A percentile compares a stretch with the other conserved stretches of the same genome.
Evolutionary conservation across 2,113 vertebrate species (phyloP).

Genomic region (Pseudois nayaur): DNA sequence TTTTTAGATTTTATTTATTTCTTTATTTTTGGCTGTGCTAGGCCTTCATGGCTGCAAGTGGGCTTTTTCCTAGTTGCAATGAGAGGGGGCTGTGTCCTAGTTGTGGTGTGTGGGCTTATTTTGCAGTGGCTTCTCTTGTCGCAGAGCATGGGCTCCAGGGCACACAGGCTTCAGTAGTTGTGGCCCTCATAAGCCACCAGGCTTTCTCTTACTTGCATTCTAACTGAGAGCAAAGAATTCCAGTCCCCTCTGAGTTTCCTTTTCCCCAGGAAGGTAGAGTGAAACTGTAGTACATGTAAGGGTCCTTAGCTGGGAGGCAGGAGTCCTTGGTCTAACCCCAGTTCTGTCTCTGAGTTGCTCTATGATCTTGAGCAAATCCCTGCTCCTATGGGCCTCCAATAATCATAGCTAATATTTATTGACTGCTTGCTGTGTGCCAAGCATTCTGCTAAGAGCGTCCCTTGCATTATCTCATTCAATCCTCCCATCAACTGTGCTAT

Average conservation of each 20-base stretch:
- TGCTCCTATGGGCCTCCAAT: slow-evolving; percentile 28
- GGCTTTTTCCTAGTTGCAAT: not conserved
- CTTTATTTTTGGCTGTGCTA: not conserved
- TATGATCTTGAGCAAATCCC: slow-evolving; percentile 40
- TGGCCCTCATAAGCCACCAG: not conserved
- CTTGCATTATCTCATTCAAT: slow-evolving; percentile 12
- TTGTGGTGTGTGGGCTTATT: not conserved
- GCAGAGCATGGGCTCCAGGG: not conserved
- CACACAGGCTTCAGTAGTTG: not conserved
- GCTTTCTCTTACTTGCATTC: not conserved
- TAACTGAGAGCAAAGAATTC: not conserved
- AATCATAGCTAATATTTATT: slow-evolving; percentile 66
- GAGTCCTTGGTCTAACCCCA: slow-evolving; percentile 31
- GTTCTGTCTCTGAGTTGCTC: slow-evolving; percentile 19
- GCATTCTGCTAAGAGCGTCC: slow-evolving; percentile 41
- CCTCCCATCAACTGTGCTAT: not conserved
- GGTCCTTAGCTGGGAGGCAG: not conserved
- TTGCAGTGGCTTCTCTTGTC: not conserved
- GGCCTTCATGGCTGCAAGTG: not conserved
- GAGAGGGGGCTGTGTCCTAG: not conserved
- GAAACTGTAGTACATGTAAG: not conserved
- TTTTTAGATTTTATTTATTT: not conserved
- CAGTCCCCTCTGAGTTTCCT: not conserved
- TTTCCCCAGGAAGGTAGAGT: not conserved
- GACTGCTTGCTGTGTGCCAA: slow-evolving; percentile 42